Evolutionary conservation across 1,140 invertebrate species (phyloP), one percentile per base, ranked within the genome.

Genomic region (Macrobrachium rosenbergii): DNA sequence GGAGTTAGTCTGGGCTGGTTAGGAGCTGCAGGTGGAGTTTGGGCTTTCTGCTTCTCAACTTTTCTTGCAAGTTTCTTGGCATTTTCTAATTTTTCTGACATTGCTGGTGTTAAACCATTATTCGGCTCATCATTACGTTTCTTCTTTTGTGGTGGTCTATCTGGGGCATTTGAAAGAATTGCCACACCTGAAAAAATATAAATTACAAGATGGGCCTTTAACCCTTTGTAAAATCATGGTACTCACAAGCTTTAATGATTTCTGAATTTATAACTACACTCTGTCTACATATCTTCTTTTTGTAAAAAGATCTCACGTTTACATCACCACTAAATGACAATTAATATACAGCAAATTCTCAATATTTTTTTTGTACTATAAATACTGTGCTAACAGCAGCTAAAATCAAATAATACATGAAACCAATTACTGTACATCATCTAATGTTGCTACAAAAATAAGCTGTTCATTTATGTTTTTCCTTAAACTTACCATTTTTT

Each of bases 101-200:
- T 86, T 62, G 81, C 83, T 23, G 78, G 82, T 0, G 82, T 62
- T 59, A 62, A 63, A 21, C 62, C 80, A 81, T 77, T 64, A 79
- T 72, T 52, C 52, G 88, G 72, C 82, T 92, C 91, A 64, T 92
- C 91, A 69, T 90, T 91, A 82, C 89, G 91, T 75, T 91, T 91
- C 78, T 91, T 92, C 83, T 91, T 92, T 75, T 92, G 92, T 69
- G 91, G 91, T 10, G 92, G 88, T 90, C 91, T 93, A 90, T 97
- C 95, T 0, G 97, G 97, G 5, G 95, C 95, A 93, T 97, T 97
- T 0, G 97, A 95, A 21, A 99, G 92, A 88, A 98, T 95, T 0
- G 97, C 97, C 59, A 98, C 97, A 79, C 96, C 96, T 93, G 93
- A 92, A 93, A 80, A 63, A 85, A 37, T 76, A 89, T 82, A 80